Conservation (phyloP, 35 echinoderm and acorn worm genomes). For the Patiria miniata region DNA sequence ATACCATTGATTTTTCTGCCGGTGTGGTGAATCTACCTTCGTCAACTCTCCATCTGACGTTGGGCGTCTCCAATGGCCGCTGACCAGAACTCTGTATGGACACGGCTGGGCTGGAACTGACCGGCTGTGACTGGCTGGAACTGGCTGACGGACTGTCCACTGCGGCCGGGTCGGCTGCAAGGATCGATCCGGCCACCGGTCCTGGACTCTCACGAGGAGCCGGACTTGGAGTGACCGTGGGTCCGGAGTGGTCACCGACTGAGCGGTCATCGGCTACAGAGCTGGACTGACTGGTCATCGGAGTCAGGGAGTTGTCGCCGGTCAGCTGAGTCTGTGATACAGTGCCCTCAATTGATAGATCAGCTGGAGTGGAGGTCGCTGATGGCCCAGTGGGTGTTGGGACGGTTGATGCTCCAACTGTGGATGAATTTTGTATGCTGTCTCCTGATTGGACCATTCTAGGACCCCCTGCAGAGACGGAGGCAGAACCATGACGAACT, state of each 20-base stretch:
- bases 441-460: not conserved
- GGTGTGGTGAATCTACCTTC: not conserved
- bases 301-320: too few species aligned
- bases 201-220: not conserved
- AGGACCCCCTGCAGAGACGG: not conserved
- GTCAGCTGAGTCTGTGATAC: not conserved
- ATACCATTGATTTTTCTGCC: slow-evolving; percentile 12
- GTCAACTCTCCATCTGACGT: not conserved
- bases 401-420: not conserved
- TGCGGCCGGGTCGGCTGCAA: not conserved
- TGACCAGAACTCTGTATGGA: not conserved
- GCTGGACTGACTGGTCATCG: not conserved
- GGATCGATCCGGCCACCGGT: too few species aligned
- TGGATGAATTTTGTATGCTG: too few species aligned
- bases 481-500: not conserved
- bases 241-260: not conserved
- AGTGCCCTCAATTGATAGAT: not conserved
- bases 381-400: not conserved
- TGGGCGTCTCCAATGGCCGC: not conserved
- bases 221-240: not conserved
- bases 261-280: not conserved
- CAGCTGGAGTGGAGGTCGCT: not conserved
- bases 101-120: not conserved
- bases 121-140: slow-evolving; percentile 4
- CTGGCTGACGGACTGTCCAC: not conserved